Evolutionary conservation across 2,888 invertebrate genomes (phyloP).

Genomic region (Eupithecia pulchellata): DNA sequence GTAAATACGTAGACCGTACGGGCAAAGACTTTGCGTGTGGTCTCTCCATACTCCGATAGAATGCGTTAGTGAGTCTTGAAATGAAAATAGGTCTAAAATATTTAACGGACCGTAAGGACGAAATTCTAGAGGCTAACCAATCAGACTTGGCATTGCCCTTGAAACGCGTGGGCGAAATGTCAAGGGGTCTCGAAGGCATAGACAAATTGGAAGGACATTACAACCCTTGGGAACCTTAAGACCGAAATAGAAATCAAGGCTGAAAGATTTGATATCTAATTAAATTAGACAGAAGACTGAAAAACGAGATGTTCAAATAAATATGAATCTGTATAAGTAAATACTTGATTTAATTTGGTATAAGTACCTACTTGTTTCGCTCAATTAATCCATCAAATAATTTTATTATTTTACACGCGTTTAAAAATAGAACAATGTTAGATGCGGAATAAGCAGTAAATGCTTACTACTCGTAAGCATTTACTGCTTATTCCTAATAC

Average conservation of each 20-base stretch:
- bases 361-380: neutral
- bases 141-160: slow-evolving; percentile 20
- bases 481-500: neutral
- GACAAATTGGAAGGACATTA: slow-evolving; percentile 31
- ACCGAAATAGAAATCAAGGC: slow-evolving; percentile 28
- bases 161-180: slow-evolving; percentile 42
- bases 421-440: neutral
- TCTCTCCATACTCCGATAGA: neutral
- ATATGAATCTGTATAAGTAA: neutral
- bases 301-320: neutral
- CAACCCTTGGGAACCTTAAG: slow-evolving; percentile 19
- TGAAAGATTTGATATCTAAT: slow-evolving; percentile 6
- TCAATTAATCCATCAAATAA: too few species aligned
- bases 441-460: too few species aligned
- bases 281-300: slow-evolving; percentile 13
- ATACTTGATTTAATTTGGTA: neutral
- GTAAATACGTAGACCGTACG: neutral
- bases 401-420: neutral
- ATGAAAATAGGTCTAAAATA: neutral
- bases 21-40: neutral
- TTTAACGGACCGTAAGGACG: slow-evolving; percentile 1
- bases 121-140: slow-evolving; percentile 21
- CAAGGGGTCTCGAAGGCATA: slow-evolving; percentile 34
- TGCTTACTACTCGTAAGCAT: too few species aligned
- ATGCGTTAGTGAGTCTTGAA: neutral